Base-by-base conservation (phyloP, 2,113 vertebrate species). In the Excalfactoria chinensis region DNA sequence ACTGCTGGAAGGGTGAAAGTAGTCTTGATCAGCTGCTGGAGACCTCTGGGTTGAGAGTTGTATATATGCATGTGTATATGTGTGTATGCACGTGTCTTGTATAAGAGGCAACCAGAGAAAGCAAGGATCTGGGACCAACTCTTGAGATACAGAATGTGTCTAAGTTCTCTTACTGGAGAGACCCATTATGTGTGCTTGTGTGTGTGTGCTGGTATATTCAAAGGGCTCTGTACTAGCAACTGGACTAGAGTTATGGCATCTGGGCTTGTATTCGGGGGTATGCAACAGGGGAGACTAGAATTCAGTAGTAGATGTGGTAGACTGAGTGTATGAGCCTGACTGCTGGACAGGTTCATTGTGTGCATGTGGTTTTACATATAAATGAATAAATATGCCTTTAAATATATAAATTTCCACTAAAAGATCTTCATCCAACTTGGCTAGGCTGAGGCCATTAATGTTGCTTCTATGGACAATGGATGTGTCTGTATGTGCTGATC, bases 151-250 rank as follows among this genome's bases (percentile, higher is more conserved):
- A 17, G n/a, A 23, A 14, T 23, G 28, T 40, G 8, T 66, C 69
- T 48, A 41, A n/a, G 20, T 23, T 44, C 14, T 40, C 20, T 59
- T 41, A 28, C 11, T 70, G 32, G 13, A 51, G 2, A 13, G 14
- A n/a, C 17, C 4, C 13, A 26, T 4, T 34, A 4, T 44, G 30
- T 21, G 20, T 32, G 20, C 63, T 9, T 66, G 19, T 40, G 5
- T 0, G 1, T 40, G 9, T 32, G 17, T 44, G 20, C 23, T 41
- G 25, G 25, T 55, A 25, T 7, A 34, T 3, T 4, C 13, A 35
- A 58, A 20, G 19, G 3, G 20, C 25, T 41, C 35, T 70, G 11
- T 43, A 28, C 30, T 30, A 66, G 22, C 44, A 76, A n/a, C 58
- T 35, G 28, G 40, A 48, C 20, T 66, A 30, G 7, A 9, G 28